Conservation (phyloP, 2,797 vertebrate genomes). For the Phataginus tricuspis region DNA sequence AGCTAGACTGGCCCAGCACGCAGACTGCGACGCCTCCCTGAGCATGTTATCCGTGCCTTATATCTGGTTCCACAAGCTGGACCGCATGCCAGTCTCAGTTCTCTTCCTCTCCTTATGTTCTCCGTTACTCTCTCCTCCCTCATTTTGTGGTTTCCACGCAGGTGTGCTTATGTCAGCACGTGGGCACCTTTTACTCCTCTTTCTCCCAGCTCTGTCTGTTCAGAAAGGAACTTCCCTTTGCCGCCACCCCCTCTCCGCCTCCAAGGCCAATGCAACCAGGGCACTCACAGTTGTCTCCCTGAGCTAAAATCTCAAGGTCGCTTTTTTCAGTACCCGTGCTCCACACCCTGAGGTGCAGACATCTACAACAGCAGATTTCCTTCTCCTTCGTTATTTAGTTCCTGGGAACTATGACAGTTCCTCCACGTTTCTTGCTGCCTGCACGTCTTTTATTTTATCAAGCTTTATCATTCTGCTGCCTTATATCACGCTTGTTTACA, state of each 20-base stretch:
- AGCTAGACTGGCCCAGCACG: accelerated
- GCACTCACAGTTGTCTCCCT: neutral
- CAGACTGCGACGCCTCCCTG: neutral
- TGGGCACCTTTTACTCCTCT: neutral
- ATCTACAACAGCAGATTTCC: neutral
- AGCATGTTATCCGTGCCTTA: neutral
- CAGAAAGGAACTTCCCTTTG: neutral
- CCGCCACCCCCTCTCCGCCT: accelerated
- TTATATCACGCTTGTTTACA: neutral
- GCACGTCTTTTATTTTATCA: neutral
- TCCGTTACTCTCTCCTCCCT: neutral
- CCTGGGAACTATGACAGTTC: neutral
- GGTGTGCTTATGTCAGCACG: accelerated
- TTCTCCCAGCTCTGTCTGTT: neutral
- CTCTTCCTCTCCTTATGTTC: neutral
- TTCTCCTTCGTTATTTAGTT: neutral
- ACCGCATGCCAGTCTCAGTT: neutral
- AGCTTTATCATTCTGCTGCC: constrained; percentile 24
- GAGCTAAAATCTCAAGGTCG: neutral
- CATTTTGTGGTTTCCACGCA: accelerated
- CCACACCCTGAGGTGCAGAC: neutral
- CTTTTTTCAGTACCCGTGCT: neutral
- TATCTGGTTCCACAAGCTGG: neutral
- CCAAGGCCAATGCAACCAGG: neutral
- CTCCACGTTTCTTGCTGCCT: neutral